Base-by-base conservation (phyloP, 2,888 invertebrate genomes). In the Clusia tigrina region DNA sequence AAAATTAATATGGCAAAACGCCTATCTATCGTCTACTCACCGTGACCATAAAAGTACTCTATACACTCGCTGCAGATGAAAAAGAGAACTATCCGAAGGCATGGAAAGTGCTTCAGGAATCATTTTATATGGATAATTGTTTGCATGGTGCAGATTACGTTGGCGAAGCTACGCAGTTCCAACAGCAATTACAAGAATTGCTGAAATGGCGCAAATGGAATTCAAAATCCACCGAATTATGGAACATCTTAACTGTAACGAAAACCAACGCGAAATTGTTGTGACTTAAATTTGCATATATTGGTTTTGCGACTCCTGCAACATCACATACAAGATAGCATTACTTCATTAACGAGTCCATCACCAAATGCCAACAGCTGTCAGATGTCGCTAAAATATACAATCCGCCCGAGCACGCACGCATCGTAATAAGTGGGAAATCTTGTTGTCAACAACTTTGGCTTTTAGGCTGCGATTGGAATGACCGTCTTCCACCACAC, bases 351-450 rank as follows among this genome's bases (percentile, higher is more conserved):
- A 1, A 37, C 42, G 3, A 12, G 26, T 54, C 23, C 32, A 56
- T 62, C 22, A 65, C 65, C n/a, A 65, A 65, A 38, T 48, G 59
- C 9, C 55, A 58, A 18, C 55, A 62, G 24, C 55, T 59, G 1
- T 62, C 62, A 10, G 65, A 65, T 62, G 52, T 58, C 32, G 32
- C 6, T 12, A 32, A 32, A 12, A 32, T 32, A 9, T 32, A 32
- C 12, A 12, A 32, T 32, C 32, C 32, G 12, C n/a, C n/a, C n/a
- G n/a, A n/a, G n/a, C n/a, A n/a, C n/a, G n/a, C n/a, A n/a, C n/a
- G n/a, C n/a, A n/a, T n/a, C n/a, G n/a, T n/a, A n/a, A n/a, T n/a
- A n/a, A n/a, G n/a, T n/a, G n/a, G n/a, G n/a, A n/a, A n/a, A n/a
- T n/a, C n/a, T n/a, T n/a, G n/a, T n/a, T n/a, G n/a, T n/a, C n/a